Evolutionary conservation across 2,797 vertebrate species (phyloP), one percentile per base, ranked within the genome.

Genomic region (Mormyrops boulengeri): DNA sequence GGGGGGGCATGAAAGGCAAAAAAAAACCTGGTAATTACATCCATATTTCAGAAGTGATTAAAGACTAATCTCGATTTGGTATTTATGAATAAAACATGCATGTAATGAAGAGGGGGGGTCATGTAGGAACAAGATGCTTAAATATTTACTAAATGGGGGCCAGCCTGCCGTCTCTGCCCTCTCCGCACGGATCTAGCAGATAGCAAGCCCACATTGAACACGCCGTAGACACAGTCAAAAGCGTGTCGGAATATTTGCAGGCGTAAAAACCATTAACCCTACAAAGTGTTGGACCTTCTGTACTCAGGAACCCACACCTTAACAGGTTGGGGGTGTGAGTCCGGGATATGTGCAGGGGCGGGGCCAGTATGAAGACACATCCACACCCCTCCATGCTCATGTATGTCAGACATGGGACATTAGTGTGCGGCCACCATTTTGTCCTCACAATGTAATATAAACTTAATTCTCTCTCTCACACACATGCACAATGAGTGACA

Each of bases 81-180:
- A 94, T 95, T 95, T 94, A 96, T 96, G 94, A 96, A 96, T 96
- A 96, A 96, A 96, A 95, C 90, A 96, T 96, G 90, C n/a, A 85
- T 90, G 89, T 94, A 94, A 95, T 93, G 90, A 95, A 95, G 94
- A 95, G 94, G 89, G 88, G 94, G 91, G 93, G 92, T 89, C 90
- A 93, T 94, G 94, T 94, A 93, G 93, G 93, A 95, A 95, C 95
- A 95, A 94, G 92, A 88, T 88, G 84, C 93, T 95, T 94, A 93
- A 96, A 95, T 95, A 96, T 96, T 96, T 95, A 96, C 93, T 92
- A 92, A 95, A 94, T 90, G 91, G 88, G 88, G 93, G 91, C 92
- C 88, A 88, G 38, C 17, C 22, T 34, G 26, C 11, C 1, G 30
- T 11, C 57, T 26, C 47, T 49, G 85, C 82, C 80, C 55, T 50